A percentile compares a stretch with the other conserved stretches of the same genome.
Conservation (phyloP, 2,113 vertebrate species). For the Chinchilla lanigera region DNA sequence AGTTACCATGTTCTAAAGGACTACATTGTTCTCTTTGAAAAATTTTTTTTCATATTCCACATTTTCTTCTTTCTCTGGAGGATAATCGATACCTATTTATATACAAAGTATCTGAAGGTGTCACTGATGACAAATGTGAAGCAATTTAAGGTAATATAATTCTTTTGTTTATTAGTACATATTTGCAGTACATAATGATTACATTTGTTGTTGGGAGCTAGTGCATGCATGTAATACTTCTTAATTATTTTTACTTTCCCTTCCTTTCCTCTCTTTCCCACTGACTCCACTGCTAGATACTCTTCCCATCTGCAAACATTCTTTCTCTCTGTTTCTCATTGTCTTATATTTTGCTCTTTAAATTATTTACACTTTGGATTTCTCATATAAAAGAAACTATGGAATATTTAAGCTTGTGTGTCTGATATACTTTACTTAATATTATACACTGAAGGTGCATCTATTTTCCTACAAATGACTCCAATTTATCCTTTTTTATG, state of each 20-base stretch:
- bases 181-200: background rate
- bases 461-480: background rate
- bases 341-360: background rate
- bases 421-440: background rate
- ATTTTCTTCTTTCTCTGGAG: constrained; percentile 18
- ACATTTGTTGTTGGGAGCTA: background rate
- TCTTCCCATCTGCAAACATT: background rate
- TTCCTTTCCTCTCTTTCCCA: background rate
- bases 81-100: background rate
- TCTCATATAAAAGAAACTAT: background rate
- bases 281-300: background rate
- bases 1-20: background rate
- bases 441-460: background rate
- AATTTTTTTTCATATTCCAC: background rate
- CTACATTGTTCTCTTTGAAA: background rate
- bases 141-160: background rate
- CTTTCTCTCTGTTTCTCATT: background rate
- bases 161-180: background rate
- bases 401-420: background rate
- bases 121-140: background rate
- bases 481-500: background rate
- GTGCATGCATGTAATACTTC: background rate
- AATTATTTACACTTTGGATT: background rate
- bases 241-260: background rate
- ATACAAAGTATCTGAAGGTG: constrained; percentile 2